Evolutionary conservation across 2,888 invertebrate species (phyloP).

Genomic region (Heterodera filipjevi): DNA sequence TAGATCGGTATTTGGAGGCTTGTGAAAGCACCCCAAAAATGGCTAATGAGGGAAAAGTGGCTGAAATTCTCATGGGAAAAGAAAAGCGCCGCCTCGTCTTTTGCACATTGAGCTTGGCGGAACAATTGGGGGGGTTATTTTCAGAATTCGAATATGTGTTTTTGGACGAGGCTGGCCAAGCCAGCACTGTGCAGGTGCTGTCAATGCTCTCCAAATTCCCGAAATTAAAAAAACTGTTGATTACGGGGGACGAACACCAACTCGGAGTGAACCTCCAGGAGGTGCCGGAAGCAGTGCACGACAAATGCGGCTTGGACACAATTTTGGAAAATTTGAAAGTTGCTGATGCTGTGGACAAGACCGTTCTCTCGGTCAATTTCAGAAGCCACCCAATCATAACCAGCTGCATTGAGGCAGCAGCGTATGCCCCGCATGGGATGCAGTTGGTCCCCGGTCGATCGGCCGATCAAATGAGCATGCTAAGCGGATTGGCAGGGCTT

Average conservation of each 20-base stretch:
- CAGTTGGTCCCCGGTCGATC: neutral
- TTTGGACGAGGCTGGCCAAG: neutral
- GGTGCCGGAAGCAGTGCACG: neutral
- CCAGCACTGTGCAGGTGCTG: neutral
- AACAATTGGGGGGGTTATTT: neutral
- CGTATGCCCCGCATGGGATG: neutral
- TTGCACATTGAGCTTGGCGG: neutral
- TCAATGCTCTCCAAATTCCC: slow-evolving; percentile 15
- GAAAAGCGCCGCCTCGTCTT: neutral
- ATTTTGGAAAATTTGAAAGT: neutral
- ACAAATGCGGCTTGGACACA: neutral
- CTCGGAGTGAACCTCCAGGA: neutral
- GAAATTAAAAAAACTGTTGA: neutral
- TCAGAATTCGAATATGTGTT: neutral
- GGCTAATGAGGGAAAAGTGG: neutral
- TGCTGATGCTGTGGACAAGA: neutral
- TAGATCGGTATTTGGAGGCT: neutral
- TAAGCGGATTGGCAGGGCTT: neutral
- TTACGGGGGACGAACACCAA: neutral
- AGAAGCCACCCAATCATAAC: neutral
- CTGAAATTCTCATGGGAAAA: neutral
- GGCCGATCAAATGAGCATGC: slow-evolving; percentile 1
- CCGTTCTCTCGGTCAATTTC: neutral
- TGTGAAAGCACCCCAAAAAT: neutral
- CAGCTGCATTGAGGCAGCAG: neutral